Percentiles rank a stretch among this genome's conserved stretches.
Conservation (phyloP, 2,888 invertebrate species). For the Anoplius nigerrimus region DNA sequence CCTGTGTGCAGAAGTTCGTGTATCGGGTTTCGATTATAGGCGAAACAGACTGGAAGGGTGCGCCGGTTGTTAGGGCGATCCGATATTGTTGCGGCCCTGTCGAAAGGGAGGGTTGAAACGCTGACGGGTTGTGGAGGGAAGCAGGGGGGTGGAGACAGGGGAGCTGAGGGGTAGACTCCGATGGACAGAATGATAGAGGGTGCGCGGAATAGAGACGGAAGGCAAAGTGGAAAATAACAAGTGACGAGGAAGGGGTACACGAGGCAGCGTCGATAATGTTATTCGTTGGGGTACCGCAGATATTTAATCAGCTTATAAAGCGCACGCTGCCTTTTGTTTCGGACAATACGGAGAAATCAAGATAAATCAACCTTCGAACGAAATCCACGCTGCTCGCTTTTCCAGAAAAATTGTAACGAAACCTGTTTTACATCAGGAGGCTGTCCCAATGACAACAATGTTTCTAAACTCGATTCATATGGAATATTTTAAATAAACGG, state of each 20-base stretch:
- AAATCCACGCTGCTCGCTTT: too few species aligned
- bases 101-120: not conserved
- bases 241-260: not conserved
- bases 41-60: not conserved
- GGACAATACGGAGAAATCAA: not conserved
- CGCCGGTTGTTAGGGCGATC: not conserved
- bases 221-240: not conserved
- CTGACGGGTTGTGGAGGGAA: too few species aligned
- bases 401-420: too few species aligned
- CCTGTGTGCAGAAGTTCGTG: constrained; percentile 1
- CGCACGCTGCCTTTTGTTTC: not conserved
- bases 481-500: too few species aligned
- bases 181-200: not conserved
- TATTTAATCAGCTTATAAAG: not conserved
- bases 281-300: not conserved
- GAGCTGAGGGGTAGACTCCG: not conserved
- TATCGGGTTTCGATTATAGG: constrained; percentile 38
- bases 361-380: too few species aligned
- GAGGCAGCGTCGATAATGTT: not conserved
- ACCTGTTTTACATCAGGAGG: too few species aligned
- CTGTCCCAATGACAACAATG: too few species aligned
- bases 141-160: not conserved
- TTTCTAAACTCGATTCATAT: too few species aligned
- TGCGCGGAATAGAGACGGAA: not conserved
- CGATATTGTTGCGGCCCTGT: constrained; percentile 19